A percentile compares a stretch with the other conserved stretches of the same genome.
phyloP scores from a whole-genome alignment of 2,888 invertebrate species.

The Microplitis deprimator region DNA sequence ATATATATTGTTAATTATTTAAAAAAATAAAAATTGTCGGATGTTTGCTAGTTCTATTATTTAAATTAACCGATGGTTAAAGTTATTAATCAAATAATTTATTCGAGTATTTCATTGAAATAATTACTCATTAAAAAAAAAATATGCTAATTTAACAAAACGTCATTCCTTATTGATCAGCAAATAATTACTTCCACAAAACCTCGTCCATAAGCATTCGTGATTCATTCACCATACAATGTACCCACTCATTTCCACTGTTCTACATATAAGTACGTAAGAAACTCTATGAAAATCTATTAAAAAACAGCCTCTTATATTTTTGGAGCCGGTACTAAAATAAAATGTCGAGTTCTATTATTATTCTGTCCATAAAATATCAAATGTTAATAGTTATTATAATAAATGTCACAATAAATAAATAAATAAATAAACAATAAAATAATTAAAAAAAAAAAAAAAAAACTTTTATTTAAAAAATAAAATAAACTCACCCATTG shows the following conservation, averaged over 20 bases:
- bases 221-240: constrained; percentile 1
- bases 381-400: not conserved
- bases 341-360: not conserved
- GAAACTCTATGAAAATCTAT: not conserved
- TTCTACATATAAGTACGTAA: not conserved
- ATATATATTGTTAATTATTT: no score
- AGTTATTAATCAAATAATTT: no score
- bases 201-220: not conserved
- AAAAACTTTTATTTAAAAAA: not conserved
- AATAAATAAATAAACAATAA: not conserved
- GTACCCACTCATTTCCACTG: not conserved
- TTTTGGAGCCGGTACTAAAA: not conserved
- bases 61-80: no score
- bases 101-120: no score
- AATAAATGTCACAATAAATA: not conserved
- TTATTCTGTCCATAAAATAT: not conserved
- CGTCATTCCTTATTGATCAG: not conserved
- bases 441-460: not conserved
- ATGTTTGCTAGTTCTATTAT: no score
- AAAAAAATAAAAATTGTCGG: no score
- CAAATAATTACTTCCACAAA: not conserved
- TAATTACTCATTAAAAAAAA: not conserved
- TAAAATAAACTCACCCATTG: not conserved
- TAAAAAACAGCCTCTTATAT: not conserved
- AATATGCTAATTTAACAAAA: not conserved